Evolutionary conservation across 2,888 invertebrate species (phyloP), one percentile per base, ranked within the genome.

Genomic region (Tethea ocularis): DNA sequence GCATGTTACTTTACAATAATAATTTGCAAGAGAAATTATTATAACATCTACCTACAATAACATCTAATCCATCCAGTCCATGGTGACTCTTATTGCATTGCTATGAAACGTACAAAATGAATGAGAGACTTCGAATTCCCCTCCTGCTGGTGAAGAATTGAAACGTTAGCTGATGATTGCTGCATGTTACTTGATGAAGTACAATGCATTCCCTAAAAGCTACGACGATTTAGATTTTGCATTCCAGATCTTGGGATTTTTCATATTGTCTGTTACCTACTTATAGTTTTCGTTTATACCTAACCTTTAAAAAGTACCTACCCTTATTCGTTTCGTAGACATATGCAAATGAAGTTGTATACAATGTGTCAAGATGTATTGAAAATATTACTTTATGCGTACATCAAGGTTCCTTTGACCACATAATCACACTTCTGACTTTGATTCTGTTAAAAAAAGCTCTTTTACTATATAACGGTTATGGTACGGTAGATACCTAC

Each of bases 1-100:
- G 93, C 93, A 93, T 93, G 92, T 87, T 88, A 80, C 77, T 83
- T 84, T 84, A 82, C 83, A 75, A 71, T 84, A 77, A 84, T 80
- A 78, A 82, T 80, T 78, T 82, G 75, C 84, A 84, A 84, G 76
- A 76, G 66, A 82, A 72, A 77, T 74, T 64, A 75, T 66, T 66
- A 67, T 69, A 62, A 71, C 60, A 63, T 62, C 57, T 65, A 61
- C 61, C n/a, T n/a, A 69, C 60, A 71, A 4, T 5, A 69, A 63
- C 66, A 57, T 63, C 62, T 69, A 72, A 2, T 2, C 5, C 2
- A 62, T 69, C 73, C 74, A 65, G 20, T 46, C 20, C 8, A 75
- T 76, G 74, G 73, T 72, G 73, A 78, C n/a, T 77, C 77, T 82
- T 75, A 82, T 77, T 85, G 86, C 80, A 85, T 83, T 80, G 85